Evolutionary conservation across 2,113 vertebrate genomes (phyloP).

Genomic region (Neotragus moschatus): DNA sequence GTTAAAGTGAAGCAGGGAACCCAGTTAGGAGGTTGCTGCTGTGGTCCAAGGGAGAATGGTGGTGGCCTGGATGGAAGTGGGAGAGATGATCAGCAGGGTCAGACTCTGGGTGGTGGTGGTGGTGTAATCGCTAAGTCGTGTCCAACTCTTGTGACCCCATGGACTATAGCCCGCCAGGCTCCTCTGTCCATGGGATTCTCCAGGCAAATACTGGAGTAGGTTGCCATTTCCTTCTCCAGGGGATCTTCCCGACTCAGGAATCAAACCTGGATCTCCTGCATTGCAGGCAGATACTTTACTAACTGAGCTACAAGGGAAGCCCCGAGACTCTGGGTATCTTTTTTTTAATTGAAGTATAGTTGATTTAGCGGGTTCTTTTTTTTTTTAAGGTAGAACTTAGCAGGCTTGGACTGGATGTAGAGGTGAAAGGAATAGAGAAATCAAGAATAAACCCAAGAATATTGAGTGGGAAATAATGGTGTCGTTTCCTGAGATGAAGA

Average conservation of each 20-base stretch:
- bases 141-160: background rate
- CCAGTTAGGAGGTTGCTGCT: background rate
- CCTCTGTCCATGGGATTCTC: background rate
- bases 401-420: background rate
- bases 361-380: background rate
- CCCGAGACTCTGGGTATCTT: background rate
- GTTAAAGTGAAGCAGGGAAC: background rate
- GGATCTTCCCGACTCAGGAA: background rate
- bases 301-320: background rate
- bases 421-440: background rate
- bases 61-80: background rate
- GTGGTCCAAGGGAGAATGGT: background rate
- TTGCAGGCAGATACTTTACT: background rate
- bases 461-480: background rate
- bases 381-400: background rate
- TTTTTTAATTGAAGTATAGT: background rate
- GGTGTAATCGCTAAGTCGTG: accelerated
- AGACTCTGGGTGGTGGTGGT: background rate
- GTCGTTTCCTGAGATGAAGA: background rate
- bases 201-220: background rate
- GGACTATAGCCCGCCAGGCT: background rate
- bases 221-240: background rate
- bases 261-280: background rate
- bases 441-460: background rate
- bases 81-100: background rate